Base-by-base conservation (phyloP, 2,113 vertebrate species). In the Trematocara zebra region DNA sequence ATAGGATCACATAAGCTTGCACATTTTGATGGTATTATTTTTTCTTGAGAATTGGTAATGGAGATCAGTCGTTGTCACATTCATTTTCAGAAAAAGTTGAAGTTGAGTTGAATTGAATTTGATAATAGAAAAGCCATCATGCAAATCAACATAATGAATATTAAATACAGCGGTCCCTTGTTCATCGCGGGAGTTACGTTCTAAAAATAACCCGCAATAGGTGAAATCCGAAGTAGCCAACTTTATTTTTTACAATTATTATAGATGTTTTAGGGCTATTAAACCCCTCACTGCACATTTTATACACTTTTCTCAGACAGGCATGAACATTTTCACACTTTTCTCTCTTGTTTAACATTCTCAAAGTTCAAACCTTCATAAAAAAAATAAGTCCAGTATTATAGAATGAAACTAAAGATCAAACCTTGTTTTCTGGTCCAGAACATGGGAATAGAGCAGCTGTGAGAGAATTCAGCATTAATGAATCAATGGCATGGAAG, bases 341-440 rank as follows among this genome's bases (percentile, higher is more conserved):
- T 61, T 56, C 7, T 56, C 54, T 56, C 23, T 56, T 56, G 12
- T 56, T 56, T 59, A 31, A 59, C 28, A 59, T 8, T 59, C 26
- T 59, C 26, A 59, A 2, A 31, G 26, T 59, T 59, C 0, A 4
- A 1, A 59, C 56, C 56, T 59, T 59, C 0, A 1, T 59, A 6
- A 59, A 31, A 49, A 26, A 28, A 15, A 57, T 0, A 33, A 11
- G 28, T 61, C 57, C 15, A 18, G 57, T 18, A 61, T 61, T 61
- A 18, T 33, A 33, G 15, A 33, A 61, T 0, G 57, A 33, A 61
- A 61, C 28, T 15, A 18, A 33, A 61, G 28, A 61, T 61, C 57
- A 61, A 61, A 61, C 28, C 57, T 1, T 18, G 57, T 61, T 61
- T 61, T 33, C 15, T 6, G 57, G 57, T 61, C 57, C 57, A 61